A percentile compares a stretch with the other conserved stretches of the same genome.
These are phyloP conservation scores for Zoroaster sp. DNA, from an alignment of 53 echinoderm and acorn worm genomes.

Conservation along the genomic window DNA sequence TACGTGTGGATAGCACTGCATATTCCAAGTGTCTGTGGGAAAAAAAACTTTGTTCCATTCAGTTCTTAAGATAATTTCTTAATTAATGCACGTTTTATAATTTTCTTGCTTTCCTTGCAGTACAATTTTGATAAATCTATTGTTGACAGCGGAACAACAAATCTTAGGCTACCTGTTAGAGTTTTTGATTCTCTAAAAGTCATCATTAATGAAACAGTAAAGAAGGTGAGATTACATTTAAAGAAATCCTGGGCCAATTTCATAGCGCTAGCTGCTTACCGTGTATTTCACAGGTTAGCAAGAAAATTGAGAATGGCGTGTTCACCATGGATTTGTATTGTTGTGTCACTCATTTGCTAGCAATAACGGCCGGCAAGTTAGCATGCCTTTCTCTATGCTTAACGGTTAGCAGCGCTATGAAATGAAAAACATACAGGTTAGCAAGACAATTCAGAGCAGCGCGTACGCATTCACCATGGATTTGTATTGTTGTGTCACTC, in stretches of 20 bases:
- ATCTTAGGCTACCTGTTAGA: slow-evolving; percentile 73
- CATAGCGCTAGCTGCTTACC: neutral
- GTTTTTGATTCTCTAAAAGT: slow-evolving; percentile 59
- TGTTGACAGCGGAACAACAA: slow-evolving; percentile 96
- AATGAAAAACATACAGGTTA: no score
- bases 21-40: no score
- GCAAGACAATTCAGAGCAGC: no score
- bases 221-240: slow-evolving; percentile 15
- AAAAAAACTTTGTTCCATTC: no score
- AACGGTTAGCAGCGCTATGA: neutral
- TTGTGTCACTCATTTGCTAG: no score
- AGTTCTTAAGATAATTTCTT: no score
- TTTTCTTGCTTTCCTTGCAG: slow-evolving; percentile 40
- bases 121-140: slow-evolving; percentile 98
- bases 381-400: neutral
- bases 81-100: neutral
- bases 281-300: neutral
- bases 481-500: no score
- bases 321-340: no score
- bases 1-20: no score
- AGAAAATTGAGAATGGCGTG: no score
- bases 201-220: slow-evolving; percentile 18
- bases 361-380: no score
- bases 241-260: neutral
- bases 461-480: no score